Evolutionary conservation across 1,140 invertebrate genomes (phyloP).

Genomic region (Teleopsis dalmanni): DNA sequence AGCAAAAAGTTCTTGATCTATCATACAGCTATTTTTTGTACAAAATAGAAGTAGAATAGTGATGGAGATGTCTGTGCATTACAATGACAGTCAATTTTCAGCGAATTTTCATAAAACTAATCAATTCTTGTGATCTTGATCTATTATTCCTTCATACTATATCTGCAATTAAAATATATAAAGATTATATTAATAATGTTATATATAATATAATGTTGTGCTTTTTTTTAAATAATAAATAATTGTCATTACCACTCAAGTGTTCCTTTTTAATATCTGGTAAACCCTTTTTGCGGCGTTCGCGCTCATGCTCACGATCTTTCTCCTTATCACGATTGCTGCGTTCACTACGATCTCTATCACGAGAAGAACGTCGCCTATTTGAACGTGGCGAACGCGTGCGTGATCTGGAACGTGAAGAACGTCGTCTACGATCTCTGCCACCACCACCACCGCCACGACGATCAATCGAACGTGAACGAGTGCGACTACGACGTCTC

Average conservation of each 20-base stretch:
- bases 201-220: too few relatives aligned
- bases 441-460: slow-evolving; percentile 43
- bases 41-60: too few relatives aligned
- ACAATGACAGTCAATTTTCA: too few relatives aligned
- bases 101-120: too few relatives aligned
- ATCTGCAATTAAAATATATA: too few relatives aligned
- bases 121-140: too few relatives aligned
- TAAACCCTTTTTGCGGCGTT: slow-evolving; percentile 78
- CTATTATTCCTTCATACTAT: too few relatives aligned
- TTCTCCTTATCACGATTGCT: slow-evolving; percentile 60
- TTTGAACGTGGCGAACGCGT: slow-evolving; percentile 39
- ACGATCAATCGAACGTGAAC: slow-evolving; percentile 43
- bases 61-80: too few relatives aligned
- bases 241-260: slow-evolving; percentile 57
- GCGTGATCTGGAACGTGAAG: slow-evolving; percentile 43
- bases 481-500: slow-evolving; percentile 46
- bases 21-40: too few relatives aligned
- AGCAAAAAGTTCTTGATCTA: too few relatives aligned
- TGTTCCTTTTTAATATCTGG: slow-evolving; percentile 81
- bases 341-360: slow-evolving; percentile 51
- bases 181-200: too few relatives aligned
- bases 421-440: slow-evolving; percentile 42
- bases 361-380: slow-evolving; percentile 48
- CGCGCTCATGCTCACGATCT: slow-evolving; percentile 69
- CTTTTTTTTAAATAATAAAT: not conserved